A percentile compares a stretch with the other conserved stretches of the same genome.
These are phyloP conservation scores for Dascyllus trimaculatus DNA, from an alignment of 2,113 vertebrate species.

Conservation along the genomic window DNA sequence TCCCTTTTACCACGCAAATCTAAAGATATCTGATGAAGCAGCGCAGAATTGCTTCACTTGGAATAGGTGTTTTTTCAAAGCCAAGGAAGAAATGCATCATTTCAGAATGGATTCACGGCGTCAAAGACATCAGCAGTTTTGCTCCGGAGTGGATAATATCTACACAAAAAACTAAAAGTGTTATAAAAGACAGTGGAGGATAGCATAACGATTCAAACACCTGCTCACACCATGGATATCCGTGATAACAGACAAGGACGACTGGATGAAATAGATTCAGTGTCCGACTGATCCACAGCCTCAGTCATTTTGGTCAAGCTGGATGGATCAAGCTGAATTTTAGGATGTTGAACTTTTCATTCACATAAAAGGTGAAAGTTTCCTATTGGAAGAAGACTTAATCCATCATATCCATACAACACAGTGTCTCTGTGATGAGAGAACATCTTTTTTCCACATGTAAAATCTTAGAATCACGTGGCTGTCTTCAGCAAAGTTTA, in stretches of 20 bases:
- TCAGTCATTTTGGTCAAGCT: background rate
- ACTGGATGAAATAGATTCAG: background rate
- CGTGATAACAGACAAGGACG: slow-evolving; percentile 7
- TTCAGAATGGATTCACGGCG: slow-evolving; percentile 38
- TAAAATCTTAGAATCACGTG: background rate
- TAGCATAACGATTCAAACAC: slow-evolving; percentile 19
- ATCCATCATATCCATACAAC: slow-evolving; percentile 13
- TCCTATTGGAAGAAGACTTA: background rate
- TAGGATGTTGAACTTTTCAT: too few relatives aligned
- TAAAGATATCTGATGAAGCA: slow-evolving; percentile 52
- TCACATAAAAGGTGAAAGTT: background rate
- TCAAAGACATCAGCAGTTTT: slow-evolving; percentile 52
- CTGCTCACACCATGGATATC: slow-evolving; percentile 25
- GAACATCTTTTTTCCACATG: background rate
- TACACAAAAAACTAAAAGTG: slow-evolving; percentile 38
- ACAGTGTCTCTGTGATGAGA: background rate
- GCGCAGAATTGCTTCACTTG: slow-evolving; percentile 33
- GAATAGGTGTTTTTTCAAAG: slow-evolving; percentile 39
- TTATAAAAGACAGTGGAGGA: slow-evolving; percentile 29
- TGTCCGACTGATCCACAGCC: background rate
- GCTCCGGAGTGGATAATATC: slow-evolving; percentile 22
- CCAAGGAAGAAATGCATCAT: slow-evolving; percentile 35
- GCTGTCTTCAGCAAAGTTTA: background rate
- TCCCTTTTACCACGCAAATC: slow-evolving; percentile 42
- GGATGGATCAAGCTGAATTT: too few relatives aligned